phyloP scores from a whole-genome alignment of 2,113 vertebrate genomes.

The Stegastes partitus region DNA sequence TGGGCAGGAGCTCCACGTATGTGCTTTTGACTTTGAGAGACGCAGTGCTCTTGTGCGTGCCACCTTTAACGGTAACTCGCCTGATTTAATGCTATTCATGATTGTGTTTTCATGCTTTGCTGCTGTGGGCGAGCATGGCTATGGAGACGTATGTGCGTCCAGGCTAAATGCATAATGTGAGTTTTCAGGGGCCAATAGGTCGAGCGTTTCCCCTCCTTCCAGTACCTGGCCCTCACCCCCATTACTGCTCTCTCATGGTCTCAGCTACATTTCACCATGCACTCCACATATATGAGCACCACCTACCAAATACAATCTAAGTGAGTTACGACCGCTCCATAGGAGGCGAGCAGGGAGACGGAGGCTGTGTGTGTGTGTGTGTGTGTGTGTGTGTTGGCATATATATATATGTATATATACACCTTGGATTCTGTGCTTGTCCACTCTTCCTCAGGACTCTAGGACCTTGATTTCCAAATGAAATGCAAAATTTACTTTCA shows the following conservation, averaged over 20 bases:
- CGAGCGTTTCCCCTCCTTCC: slow-evolving; percentile 47
- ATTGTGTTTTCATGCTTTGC: slow-evolving; percentile 5
- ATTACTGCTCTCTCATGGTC: slow-evolving; percentile 60
- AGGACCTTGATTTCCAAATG: too few relatives aligned
- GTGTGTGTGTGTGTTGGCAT: slow-evolving; percentile 2
- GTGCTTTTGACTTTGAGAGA: background rate
- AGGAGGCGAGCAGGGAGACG: slow-evolving; percentile 33
- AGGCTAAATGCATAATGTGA: slow-evolving; percentile 60
- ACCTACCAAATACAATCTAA: slow-evolving; percentile 78
- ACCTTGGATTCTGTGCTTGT: too few relatives aligned
- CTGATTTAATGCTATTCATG: slow-evolving; percentile 14
- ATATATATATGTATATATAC: background rate
- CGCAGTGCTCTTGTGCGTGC: background rate
- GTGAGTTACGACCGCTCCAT: slow-evolving; percentile 76
- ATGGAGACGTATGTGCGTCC: slow-evolving; percentile 18
- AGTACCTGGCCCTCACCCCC: slow-evolving; percentile 50
- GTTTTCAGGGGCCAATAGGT: slow-evolving; percentile 65
- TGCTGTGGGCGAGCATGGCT: slow-evolving; percentile 12
- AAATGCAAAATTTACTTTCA: too few relatives aligned
- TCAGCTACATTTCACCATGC: slow-evolving; percentile 55
- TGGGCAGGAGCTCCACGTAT: background rate
- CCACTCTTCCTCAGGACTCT: too few relatives aligned
- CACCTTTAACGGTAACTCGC: background rate
- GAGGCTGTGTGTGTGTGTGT: slow-evolving; percentile 7
- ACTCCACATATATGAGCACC: slow-evolving; percentile 59